A percentile compares a stretch with the other conserved stretches of the same genome.
Evolutionary conservation across 2,113 vertebrate species (phyloP).

Genomic region (Oryzias curvinotus): DNA sequence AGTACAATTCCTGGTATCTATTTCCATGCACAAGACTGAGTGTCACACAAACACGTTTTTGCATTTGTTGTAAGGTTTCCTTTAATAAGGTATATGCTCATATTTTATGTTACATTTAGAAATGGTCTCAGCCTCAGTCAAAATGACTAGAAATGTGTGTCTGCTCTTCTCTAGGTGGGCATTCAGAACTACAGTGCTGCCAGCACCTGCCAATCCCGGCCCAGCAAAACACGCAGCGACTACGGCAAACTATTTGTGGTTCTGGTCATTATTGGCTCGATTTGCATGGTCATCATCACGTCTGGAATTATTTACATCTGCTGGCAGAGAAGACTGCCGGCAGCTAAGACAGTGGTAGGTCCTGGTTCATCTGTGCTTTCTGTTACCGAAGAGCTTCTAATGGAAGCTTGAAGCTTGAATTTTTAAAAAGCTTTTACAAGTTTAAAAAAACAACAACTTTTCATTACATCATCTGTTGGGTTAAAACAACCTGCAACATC

Average conservation of each 20-base stretch:
- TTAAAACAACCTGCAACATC: too few species aligned
- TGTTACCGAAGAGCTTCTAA: background rate
- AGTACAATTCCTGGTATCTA: too few species aligned
- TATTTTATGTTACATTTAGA: too few species aligned
- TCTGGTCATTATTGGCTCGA: conserved; percentile 92
- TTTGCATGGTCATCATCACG: conserved; percentile 92
- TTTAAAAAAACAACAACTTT: too few species aligned
- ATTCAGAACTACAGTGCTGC: conserved; percentile 89
- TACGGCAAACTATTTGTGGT: conserved; percentile 97
- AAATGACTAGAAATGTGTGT: background rate
- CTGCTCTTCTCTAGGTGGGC: conserved; percentile 78
- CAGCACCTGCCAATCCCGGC: conserved; percentile 82
- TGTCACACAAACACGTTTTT: too few species aligned
- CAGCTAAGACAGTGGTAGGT: conserved; percentile 89
- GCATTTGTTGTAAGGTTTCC: too few species aligned
- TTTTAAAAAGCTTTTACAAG: too few species aligned
- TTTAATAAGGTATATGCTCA: too few species aligned
- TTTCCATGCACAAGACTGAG: too few species aligned
- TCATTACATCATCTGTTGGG: too few species aligned
- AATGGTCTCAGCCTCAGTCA: too few species aligned
- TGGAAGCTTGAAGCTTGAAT: too few species aligned
- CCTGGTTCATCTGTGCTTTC: background rate
- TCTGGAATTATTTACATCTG: conserved; percentile 94
- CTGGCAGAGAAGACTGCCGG: conserved; percentile 91
- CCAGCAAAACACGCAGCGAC: conserved; percentile 88